Evolutionary conservation across 2,888 invertebrate species (phyloP), one percentile per base, ranked within the genome.

Genomic region (Euspilapteryx auroguttella): DNA sequence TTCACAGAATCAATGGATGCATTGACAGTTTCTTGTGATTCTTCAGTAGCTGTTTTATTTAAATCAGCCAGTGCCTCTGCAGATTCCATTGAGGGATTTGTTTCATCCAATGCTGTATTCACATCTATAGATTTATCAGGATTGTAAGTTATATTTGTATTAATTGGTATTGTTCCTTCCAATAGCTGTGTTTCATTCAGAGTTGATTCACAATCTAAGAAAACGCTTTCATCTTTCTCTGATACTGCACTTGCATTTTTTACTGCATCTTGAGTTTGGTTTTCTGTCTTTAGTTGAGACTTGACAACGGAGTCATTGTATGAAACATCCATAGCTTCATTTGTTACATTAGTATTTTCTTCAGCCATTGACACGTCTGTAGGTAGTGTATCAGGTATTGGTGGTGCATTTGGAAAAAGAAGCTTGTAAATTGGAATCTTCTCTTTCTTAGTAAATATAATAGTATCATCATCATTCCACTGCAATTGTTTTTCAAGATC

Each of bases 201-300:
- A n/a, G 64, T 65, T 28, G 66, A 58, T 46, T 73, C 73, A 48
- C 73, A 73, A 35, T 75, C 73, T 21, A 64, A 40, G 57, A 73
- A 73, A 35, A 71, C 71, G 42, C 53, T 42, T 35, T 32, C 29
- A 17, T 32, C 29, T 14, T 27, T 32, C 10, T 73, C 73, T 4
- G 71, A 69, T 33, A 71, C 69, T 15, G 34, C 32, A 27, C 40
- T 32, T 34, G 37, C 33, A 29, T 30, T 38, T 14, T 29, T 26
- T 29, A 47, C 45, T 14, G 22, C 34, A 33, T 37, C 42, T 12
- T 37, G 37, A 14, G 15, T 17, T 31, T 43, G 37, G 22, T 34
- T 30, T 12, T 51, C 43, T 12, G 47, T 46, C 12, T 52, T 37
- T 27, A 52, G 54, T 36, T 39, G 54, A 28, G 61, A 52, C 35